phyloP scores from a whole-genome alignment of 2,113 vertebrate species.

The Engystomops pustulosus region DNA sequence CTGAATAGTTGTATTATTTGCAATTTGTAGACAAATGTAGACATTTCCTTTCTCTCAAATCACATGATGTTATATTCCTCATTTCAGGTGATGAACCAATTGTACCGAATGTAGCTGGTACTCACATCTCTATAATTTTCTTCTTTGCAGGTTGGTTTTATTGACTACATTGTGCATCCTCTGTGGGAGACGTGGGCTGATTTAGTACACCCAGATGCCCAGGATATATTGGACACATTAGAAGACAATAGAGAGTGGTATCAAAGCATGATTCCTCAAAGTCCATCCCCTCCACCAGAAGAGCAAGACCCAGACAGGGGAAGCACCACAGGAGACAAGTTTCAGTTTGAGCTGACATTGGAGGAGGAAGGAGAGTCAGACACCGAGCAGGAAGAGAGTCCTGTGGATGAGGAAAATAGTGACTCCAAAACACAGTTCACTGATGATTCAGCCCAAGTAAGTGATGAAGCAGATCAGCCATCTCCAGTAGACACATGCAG shows the following conservation, averaged over 20 bases:
- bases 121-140: background rate
- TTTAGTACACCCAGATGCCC: slow-evolving; percentile 89
- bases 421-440: slow-evolving; percentile 67
- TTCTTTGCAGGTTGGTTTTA: slow-evolving; percentile 85
- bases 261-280: slow-evolving; percentile 89
- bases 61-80: background rate
- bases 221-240: slow-evolving; percentile 88
- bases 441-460: slow-evolving; percentile 56
- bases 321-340: slow-evolving; percentile 70
- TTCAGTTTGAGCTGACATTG: slow-evolving; percentile 84
- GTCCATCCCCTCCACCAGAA: slow-evolving; percentile 73
- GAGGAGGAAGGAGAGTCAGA: slow-evolving; percentile 82
- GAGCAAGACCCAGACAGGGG: slow-evolving; percentile 36
- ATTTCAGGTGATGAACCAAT: background rate
- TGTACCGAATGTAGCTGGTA: background rate
- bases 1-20: too few relatives aligned
- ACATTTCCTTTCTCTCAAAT: too few relatives aligned
- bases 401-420: slow-evolving; percentile 73
- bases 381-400: slow-evolving; percentile 69
- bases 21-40: too few relatives aligned
- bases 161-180: slow-evolving; percentile 91
- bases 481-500: slow-evolving; percentile 2
- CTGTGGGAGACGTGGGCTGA: slow-evolving; percentile 95
- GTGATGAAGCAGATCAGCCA: slow-evolving; percentile 32
- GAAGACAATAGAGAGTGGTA: slow-evolving; percentile 96